phyloP scores from a whole-genome alignment of 2,888 invertebrate genomes.

The Byasa hedistus region DNA sequence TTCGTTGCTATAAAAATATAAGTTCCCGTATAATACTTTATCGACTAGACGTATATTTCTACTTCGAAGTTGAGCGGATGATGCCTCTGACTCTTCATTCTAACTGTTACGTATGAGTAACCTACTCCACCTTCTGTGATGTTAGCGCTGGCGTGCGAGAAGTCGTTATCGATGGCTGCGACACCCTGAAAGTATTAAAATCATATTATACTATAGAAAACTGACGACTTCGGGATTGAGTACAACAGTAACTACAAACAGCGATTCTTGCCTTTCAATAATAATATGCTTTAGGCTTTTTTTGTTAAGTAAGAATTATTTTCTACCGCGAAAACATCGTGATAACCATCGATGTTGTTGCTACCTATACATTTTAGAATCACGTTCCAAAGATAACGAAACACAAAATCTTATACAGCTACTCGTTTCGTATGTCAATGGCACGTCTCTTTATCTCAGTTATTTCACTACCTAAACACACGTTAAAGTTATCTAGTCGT shows the following conservation, averaged over 20 bases:
- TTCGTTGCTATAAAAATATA: background rate
- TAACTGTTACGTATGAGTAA: slow-evolving; percentile 59
- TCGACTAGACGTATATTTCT: slow-evolving; percentile 64
- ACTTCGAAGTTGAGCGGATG: slow-evolving; percentile 73
- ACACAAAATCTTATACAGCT: background rate
- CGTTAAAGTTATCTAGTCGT: no score
- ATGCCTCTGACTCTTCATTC: slow-evolving; percentile 73
- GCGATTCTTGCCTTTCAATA: background rate
- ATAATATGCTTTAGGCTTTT: no score
- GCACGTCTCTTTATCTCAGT: background rate
- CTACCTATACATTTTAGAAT: background rate
- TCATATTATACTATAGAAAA: background rate
- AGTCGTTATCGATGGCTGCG: slow-evolving; percentile 70
- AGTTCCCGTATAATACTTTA: background rate
- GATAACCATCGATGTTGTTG: background rate
- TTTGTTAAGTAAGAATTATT: no score
- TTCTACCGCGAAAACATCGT: background rate
- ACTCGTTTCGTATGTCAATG: background rate
- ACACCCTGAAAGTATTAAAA: slow-evolving; percentile 59
- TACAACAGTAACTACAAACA: background rate
- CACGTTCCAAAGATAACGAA: background rate
- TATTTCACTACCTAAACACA: background rate
- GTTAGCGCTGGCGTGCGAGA: slow-evolving; percentile 72
- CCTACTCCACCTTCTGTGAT: slow-evolving; percentile 71
- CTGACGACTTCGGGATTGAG: background rate